Evolutionary conservation across 2,113 vertebrate genomes (phyloP), one percentile per base, ranked within the genome.

Genomic region (Callospermophilus lateralis): DNA sequence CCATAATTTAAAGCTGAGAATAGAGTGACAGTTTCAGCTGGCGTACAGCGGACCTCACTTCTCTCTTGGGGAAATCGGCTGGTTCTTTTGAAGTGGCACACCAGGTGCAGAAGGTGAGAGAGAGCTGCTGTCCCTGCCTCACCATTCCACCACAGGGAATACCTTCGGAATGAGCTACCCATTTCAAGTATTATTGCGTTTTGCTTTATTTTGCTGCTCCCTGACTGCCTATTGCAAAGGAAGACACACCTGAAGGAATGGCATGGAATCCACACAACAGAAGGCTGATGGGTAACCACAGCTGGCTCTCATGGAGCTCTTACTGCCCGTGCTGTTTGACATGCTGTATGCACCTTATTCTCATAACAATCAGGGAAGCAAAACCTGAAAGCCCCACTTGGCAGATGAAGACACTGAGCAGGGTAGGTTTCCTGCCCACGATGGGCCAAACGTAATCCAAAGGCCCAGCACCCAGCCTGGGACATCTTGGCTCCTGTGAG

Each of bases 231-330:
- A 19, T 28, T 53, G 30, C 22, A 16, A 63, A 89, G 37, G 30
- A 32, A 39, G 34, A 17, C 0, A 8, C 6, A 4, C 1, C 8
- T 26, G 1, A 28, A 22, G 19, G 48, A 28, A 2, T 17, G 15
- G 32, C 7, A 2, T 8, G 0, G 28, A 30, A 19, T 8, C 4
- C 10, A 0, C 13, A 9, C 5, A 2, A 8, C 42, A 20, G 67
- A 6, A 72, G 22, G 53, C 37, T 72, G 11, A 34, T 8, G 28
- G 0, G 0, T 3, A 13, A 19, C 1, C 6, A 58, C 1, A 28
- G 28, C 26, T 67, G 22, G 3, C 55, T n/a, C 39, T 28, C 51
- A 10, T 0, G 0, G 3, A 26, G 7, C 10, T 16, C 70, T 48
- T 55, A 11, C 67, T 6, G 9, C 9, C 20, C 26, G 0, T 32